phyloP scores from a whole-genome alignment of 2,797 vertebrate species.

The Podarcis lilfordi region DNA sequence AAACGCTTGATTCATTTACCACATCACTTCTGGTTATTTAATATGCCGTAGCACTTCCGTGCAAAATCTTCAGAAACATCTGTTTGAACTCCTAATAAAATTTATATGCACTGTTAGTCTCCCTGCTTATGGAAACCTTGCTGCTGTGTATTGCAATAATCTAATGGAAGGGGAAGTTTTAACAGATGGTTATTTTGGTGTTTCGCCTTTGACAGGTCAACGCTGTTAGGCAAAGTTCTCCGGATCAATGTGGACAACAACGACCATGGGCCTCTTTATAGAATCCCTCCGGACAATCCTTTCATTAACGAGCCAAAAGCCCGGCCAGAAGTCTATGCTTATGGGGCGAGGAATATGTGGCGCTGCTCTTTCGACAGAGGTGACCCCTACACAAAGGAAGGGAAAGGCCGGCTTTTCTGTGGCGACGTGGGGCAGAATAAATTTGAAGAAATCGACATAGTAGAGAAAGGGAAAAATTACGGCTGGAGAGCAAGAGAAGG shows the following conservation, averaged over 20 bases:
- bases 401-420: slow-evolving; percentile 92
- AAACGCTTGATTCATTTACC: too few species aligned
- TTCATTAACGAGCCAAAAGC: slow-evolving; percentile 81
- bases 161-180: neutral
- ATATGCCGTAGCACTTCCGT: too few species aligned
- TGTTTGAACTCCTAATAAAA: too few species aligned
- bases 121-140: too few species aligned
- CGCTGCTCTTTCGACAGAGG: slow-evolving; percentile 94
- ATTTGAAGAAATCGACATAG: slow-evolving; percentile 93
- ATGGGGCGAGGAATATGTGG: slow-evolving; percentile 96
- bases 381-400: slow-evolving; percentile 82
- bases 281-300: slow-evolving; percentile 90
- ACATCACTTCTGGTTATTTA: too few species aligned
- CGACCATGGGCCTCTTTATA: slow-evolving; percentile 84
- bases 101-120: too few species aligned
- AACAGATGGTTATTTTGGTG: neutral
- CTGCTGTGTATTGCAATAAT: too few species aligned
- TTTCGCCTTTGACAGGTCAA: slow-evolving; percentile 79
- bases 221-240: slow-evolving; percentile 93
- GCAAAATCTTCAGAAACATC: too few species aligned
- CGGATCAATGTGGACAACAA: slow-evolving; percentile 89
- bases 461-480: slow-evolving; percentile 91
- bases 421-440: slow-evolving; percentile 97
- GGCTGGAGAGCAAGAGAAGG: slow-evolving; percentile 96
- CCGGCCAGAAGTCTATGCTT: slow-evolving; percentile 90